phyloP scores from a whole-genome alignment of 1,140 invertebrate genomes.

The Nasonia vitripennis region DNA sequence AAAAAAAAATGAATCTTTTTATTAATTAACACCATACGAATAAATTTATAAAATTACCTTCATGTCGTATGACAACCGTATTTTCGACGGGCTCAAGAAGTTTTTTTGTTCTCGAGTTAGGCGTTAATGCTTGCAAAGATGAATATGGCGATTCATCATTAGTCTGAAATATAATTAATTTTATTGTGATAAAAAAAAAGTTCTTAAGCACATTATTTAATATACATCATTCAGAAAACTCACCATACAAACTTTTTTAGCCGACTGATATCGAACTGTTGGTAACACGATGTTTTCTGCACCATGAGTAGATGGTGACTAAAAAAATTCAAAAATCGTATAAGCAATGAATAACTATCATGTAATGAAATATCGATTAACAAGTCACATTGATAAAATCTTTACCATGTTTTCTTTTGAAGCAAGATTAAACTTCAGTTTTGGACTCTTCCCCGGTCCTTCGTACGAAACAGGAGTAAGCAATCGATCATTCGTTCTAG shows the following conservation, averaged over 20 bases:
- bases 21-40: background rate
- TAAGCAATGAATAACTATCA: background rate
- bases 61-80: conserved; percentile 46
- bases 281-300: conserved; percentile 38
- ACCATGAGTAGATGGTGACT: conserved; percentile 19
- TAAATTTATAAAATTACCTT: conserved; percentile 30
- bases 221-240: background rate
- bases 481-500: conserved; percentile 44
- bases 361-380: background rate
- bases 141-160: conserved; percentile 28
- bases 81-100: conserved; percentile 43
- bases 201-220: background rate
- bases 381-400: background rate
- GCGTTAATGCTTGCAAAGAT: background rate
- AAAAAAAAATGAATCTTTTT: conserved; percentile 1
- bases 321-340: background rate
- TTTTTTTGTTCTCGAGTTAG: conserved; percentile 44
- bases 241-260: conserved; percentile 39
- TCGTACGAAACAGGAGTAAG: conserved; percentile 21
- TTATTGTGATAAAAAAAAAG: background rate
- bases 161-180: conserved; percentile 24
- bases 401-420: conserved; percentile 45
- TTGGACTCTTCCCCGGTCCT: background rate
- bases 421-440: conserved; percentile 33
- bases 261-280: conserved; percentile 41